Percentiles rank a stretch among this genome's conserved stretches.
Conservation (phyloP, 2,888 invertebrate genomes). For the Isoperla grammatica region DNA sequence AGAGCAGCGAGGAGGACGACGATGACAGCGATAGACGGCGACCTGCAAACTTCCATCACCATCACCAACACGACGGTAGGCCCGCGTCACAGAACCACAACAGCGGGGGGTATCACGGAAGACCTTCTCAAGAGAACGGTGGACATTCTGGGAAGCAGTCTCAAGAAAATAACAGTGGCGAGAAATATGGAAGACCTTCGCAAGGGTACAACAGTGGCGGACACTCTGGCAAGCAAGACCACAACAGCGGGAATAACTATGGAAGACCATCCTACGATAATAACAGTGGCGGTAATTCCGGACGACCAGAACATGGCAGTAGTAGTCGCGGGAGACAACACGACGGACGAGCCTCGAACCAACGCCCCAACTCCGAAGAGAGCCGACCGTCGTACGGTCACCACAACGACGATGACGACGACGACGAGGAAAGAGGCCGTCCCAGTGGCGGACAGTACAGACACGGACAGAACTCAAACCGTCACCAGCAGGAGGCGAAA, state of each 20-base stretch:
- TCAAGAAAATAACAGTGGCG: too few relatives aligned
- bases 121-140: background rate
- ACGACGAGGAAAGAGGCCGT: background rate
- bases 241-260: too few relatives aligned
- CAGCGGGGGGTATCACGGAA: background rate
- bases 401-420: constrained; percentile 1
- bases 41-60: background rate
- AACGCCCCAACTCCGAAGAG: too few relatives aligned
- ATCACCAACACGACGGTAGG: background rate
- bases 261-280: too few relatives aligned
- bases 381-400: background rate
- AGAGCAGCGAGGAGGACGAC: background rate
- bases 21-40: background rate
- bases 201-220: too few relatives aligned
- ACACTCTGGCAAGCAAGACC: too few relatives aligned
- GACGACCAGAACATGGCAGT: too few relatives aligned
- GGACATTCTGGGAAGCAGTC: background rate
- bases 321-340: too few relatives aligned
- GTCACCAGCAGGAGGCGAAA: background rate
- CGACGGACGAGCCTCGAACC: too few relatives aligned
- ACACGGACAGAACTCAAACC: background rate
- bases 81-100: background rate
- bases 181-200: too few relatives aligned
- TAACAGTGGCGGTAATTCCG: too few relatives aligned
- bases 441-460: background rate